Conservation (phyloP, 2,888 invertebrate genomes). For the Charanyca ferruginea region DNA sequence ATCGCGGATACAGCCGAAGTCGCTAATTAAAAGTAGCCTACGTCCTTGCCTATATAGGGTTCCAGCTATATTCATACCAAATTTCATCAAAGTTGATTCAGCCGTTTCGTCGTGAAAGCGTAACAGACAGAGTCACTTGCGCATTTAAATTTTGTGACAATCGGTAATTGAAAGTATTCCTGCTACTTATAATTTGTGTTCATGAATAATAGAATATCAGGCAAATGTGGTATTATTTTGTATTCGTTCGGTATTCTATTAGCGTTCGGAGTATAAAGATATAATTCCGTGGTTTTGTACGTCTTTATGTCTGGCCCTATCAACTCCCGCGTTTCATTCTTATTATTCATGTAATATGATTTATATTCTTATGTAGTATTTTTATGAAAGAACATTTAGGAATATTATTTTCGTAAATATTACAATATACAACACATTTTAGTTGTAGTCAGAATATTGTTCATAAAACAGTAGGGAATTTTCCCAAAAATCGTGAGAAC, state of each 20-base stretch:
- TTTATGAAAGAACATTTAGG: not conserved
- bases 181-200: conserved; percentile 34
- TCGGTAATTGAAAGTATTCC: too few species aligned
- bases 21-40: too few species aligned
- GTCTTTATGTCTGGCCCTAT: conserved; percentile 51
- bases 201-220: conserved; percentile 54
- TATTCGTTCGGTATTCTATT: conserved; percentile 54
- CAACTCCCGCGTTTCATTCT: conserved; percentile 25
- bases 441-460: not conserved
- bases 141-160: too few species aligned
- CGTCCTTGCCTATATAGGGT: too few species aligned
- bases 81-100: too few species aligned
- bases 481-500: conserved; percentile 10
- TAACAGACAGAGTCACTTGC: too few species aligned
- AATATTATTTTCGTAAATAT: not conserved
- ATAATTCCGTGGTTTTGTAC: conserved; percentile 49
- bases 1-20: too few species aligned
- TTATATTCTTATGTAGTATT: conserved; percentile 5
- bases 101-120: too few species aligned
- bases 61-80: too few species aligned
- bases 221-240: conserved; percentile 53
- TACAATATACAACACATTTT: not conserved
- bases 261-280: conserved; percentile 47
- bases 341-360: conserved; percentile 54
- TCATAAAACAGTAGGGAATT: not conserved